phyloP scores from a whole-genome alignment of 2,888 invertebrate species.

The Phlogophora meticulosa region DNA sequence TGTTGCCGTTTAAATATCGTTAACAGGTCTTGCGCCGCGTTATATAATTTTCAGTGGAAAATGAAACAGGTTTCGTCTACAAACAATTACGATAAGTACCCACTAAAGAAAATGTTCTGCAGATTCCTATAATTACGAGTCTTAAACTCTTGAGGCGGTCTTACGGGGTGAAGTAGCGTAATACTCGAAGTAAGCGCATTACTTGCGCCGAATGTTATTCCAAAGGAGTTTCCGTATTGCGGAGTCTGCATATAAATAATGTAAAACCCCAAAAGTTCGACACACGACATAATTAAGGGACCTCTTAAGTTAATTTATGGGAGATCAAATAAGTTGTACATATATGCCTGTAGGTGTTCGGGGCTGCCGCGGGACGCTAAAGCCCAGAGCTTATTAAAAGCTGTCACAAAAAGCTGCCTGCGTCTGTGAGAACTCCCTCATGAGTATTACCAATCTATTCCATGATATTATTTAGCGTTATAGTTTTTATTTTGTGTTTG shows the following conservation, averaged over 20 bases:
- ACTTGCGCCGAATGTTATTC: constrained; percentile 54
- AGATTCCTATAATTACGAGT: constrained; percentile 39
- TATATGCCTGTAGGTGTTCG: constrained; percentile 62
- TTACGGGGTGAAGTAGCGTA: constrained; percentile 25
- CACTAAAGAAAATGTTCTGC: constrained; percentile 20
- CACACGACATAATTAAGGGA: constrained; percentile 68
- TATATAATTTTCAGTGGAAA: constrained; percentile 17
- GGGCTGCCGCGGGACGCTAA: constrained; percentile 74
- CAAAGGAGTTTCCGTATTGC: constrained; percentile 45
- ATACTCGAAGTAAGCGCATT: constrained; percentile 50
- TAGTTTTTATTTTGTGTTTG: constrained; percentile 4
- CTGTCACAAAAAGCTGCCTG: constrained; percentile 84
- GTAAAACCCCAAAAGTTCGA: constrained; percentile 63
- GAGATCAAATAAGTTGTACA: constrained; percentile 75
- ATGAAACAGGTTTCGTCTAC: neutral
- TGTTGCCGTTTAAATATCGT: constrained; percentile 26
- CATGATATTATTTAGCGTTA: constrained; percentile 63
- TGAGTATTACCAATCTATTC: constrained; percentile 74
- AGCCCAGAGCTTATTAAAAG: constrained; percentile 87
- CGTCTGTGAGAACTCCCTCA: constrained; percentile 72
- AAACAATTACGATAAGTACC: constrained; percentile 30
- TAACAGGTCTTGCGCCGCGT: constrained; percentile 1
- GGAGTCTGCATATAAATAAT: constrained; percentile 62
- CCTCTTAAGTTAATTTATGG: constrained; percentile 69
- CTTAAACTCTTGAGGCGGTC: constrained; percentile 19